Base-by-base conservation (phyloP, 2,888 invertebrate genomes). In the Ochropacha duplaris region DNA sequence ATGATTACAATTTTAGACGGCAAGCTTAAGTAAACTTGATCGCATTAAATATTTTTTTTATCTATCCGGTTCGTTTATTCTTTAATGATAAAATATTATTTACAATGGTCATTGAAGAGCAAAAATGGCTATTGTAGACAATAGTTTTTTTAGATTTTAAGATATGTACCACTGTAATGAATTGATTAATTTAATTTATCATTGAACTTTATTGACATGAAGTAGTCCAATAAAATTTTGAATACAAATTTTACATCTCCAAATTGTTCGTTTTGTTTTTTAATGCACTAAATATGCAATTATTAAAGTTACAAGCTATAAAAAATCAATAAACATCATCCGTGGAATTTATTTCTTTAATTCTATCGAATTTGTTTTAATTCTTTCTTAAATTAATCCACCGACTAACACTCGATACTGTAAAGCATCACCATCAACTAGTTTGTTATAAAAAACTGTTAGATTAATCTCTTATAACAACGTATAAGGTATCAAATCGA, bases 1-100 rank as follows among this genome's bases (percentile, higher is more conserved):
- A 92, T 92, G 92, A 87, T 86, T 59, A 62, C 56, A 70, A 83
- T 83, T 84, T 83, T 52, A 14, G 52, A 52, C 31, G 51, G 52
- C 31, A 31, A 31, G 52, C 31, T 52, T 52, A 31, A 52, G 52
- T 52, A 31, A 31, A 31, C 31, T 31, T 19, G 19, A 44, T 44
- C 44, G 44, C 19, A 44, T 44, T 44, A 44, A 44, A 51, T 31
- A 16, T 52, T 34, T 52, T 52, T 52, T 52, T 52, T 52, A 55
- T 57, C 54, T 54, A 55, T 57, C 55, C 57, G 58, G 57, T 57
- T 44, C 9, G 19, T 9, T 19, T 44, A 44, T 44, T 36, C 6
- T 16, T 16, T 16, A 16, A 39, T 6, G 16, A 39, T 16, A 39
- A 16, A 44, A 9, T 8, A 31, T 12, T 6, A 12, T 9, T 8